phyloP scores from a whole-genome alignment of 2,888 invertebrate genomes.

The Deilephila elpenor region DNA sequence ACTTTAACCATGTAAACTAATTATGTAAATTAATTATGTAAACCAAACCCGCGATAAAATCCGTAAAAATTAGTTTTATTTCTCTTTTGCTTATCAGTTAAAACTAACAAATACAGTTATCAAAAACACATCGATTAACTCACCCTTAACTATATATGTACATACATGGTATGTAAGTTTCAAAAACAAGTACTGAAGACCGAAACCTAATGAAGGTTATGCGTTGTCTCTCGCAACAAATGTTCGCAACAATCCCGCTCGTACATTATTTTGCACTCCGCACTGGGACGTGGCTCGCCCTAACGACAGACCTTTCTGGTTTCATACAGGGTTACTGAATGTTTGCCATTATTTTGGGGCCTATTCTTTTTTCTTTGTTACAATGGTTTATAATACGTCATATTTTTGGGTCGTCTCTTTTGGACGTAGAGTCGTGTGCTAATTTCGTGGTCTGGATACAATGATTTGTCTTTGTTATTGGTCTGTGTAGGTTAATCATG shows the following conservation, averaged over 20 bases:
- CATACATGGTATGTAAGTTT: background rate
- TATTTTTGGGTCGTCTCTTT: background rate
- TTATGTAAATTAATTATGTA: too few relatives aligned
- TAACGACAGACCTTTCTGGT: slow-evolving; percentile 29
- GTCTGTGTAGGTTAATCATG: too few relatives aligned
- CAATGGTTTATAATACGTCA: slow-evolving; percentile 7
- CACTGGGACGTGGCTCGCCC: slow-evolving; percentile 29
- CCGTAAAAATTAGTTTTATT: too few relatives aligned
- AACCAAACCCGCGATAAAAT: too few relatives aligned
- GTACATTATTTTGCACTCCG: slow-evolving; percentile 33
- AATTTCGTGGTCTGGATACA: too few relatives aligned
- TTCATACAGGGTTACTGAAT: slow-evolving; percentile 23
- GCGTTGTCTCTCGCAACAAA: slow-evolving; percentile 28
- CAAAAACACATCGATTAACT: background rate
- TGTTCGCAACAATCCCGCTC: slow-evolving; percentile 24
- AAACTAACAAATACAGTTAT: too few relatives aligned
- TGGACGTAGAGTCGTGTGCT: background rate
- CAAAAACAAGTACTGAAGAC: background rate
- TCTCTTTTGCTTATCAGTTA: too few relatives aligned
- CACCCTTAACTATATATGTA: background rate
- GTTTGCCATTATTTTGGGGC: slow-evolving; percentile 26
- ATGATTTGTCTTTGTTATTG: too few relatives aligned
- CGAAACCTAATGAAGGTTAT: slow-evolving; percentile 19
- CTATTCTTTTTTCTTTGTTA: slow-evolving; percentile 19
- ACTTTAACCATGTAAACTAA: too few relatives aligned